These are phyloP conservation scores for Exephanes ischioxanthus DNA, from an alignment of 2,888 invertebrate genomes.

Conservation along the genomic window DNA sequence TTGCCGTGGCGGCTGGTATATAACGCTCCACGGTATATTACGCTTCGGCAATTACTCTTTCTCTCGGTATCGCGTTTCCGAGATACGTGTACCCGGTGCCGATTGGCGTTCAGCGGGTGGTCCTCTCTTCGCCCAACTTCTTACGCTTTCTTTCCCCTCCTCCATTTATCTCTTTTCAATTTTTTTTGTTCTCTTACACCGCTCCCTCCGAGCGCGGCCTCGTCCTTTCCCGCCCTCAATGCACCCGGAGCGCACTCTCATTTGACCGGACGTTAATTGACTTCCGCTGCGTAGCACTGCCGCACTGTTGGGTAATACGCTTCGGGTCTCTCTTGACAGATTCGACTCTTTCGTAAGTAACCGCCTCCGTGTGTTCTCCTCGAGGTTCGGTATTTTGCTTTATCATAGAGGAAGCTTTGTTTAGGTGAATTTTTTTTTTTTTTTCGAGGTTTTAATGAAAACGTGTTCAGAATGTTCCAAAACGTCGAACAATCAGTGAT, in stretches of 20 bases:
- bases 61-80: constrained; percentile 56
- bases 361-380: not conserved
- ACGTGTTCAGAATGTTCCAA: too few relatives aligned
- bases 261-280: constrained; percentile 26
- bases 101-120: constrained; percentile 49
- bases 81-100: constrained; percentile 33
- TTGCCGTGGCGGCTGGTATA: constrained; percentile 52
- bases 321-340: constrained; percentile 30
- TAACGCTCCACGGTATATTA: constrained; percentile 52
- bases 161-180: not conserved
- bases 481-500: too few relatives aligned
- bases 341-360: constrained; percentile 7
- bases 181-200: not conserved
- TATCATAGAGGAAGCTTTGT: too few relatives aligned
- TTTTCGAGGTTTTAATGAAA: not conserved
- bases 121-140: constrained; percentile 41
- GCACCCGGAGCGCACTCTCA: constrained; percentile 7
- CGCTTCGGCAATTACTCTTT: constrained; percentile 64
- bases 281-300: constrained; percentile 22
- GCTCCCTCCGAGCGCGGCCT: not conserved
- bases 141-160: constrained; percentile 5
- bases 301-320: not conserved
- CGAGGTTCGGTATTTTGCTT: not conserved
- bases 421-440: not conserved
- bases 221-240: not conserved